Base-by-base conservation (phyloP, 2,888 invertebrate species). In the Thymelicus acteon region DNA sequence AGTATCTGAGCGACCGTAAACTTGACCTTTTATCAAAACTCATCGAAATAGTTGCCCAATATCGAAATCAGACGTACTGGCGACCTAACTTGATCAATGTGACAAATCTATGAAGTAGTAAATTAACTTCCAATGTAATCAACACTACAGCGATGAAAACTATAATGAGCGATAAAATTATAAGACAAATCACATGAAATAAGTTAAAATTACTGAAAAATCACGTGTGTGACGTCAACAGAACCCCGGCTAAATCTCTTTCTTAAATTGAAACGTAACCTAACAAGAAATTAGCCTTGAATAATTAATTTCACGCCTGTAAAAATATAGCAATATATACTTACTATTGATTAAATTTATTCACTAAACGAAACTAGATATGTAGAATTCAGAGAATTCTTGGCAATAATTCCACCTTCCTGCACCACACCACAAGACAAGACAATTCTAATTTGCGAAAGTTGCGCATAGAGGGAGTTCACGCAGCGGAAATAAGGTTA, bases 341-440 rank as follows among this genome's bases (percentile, higher is more conserved):
- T 92, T 80, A 92, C 92, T 85, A 81, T 79, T 75, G 78, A 75
- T 83, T 85, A 80, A 78, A 82, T 83, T 82, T 79, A 80, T 82
- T 87, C 83, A 87, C 85, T 85, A 86, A 87, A 82, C 81, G 80
- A 81, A 84, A 83, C 82, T 82, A 86, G 80, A 76, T 77, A 79
- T 73, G 74, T 79, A 81, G 83, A 88, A 81, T 80, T 79, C 82
- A 82, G 81, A 75, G 79, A 86, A 89, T 86, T 88, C 83, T 79
- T 83, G 85, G 83, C 85, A 86, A 86, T 85, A 82, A 83, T 74
- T 78, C 77, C 78, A 85, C 82, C 83, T 85, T 70, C 80, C 81
- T 79, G 80, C 83, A 88, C 85, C 84, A 82, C 87, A 91, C 88
- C 89, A 90, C 90, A 91, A 90, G 91, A 90, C 89, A 89, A 87